Evolutionary conservation across 1,140 invertebrate genomes (phyloP).

Genomic region (Ptiloglossa arizonensis): DNA sequence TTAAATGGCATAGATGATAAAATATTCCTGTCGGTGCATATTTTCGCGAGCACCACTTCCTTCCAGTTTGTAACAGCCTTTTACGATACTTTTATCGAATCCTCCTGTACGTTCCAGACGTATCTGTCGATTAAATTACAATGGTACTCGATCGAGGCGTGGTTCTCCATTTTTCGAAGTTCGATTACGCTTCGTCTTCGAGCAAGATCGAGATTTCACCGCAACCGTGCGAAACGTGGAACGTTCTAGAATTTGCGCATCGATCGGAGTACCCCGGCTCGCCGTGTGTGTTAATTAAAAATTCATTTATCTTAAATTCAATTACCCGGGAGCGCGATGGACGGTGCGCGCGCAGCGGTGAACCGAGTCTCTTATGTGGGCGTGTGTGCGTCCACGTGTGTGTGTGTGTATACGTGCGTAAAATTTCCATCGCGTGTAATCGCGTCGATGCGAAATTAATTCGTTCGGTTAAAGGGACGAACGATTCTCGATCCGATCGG

Average conservation of each 20-base stretch:
- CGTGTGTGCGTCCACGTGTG: too few relatives aligned
- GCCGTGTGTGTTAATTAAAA: slow-evolving; percentile 36
- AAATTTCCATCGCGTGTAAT: too few relatives aligned
- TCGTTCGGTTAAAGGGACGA: not conserved
- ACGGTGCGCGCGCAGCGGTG: not conserved
- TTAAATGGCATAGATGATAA: too few relatives aligned
- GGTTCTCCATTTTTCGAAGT: not conserved
- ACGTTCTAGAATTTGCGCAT: slow-evolving; percentile 31
- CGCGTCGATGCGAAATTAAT: slow-evolving; percentile 27
- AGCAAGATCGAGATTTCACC: slow-evolving; percentile 1
- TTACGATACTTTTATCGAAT: too few relatives aligned
- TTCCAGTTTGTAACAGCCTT: too few relatives aligned
- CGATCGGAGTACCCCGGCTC: slow-evolving; percentile 16
- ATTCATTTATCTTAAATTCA: slow-evolving; percentile 44
- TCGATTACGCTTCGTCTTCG: not conserved
- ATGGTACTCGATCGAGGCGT: too few relatives aligned
- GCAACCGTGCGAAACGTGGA: not conserved
- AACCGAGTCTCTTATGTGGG: not conserved
- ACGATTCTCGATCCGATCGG: too few relatives aligned
- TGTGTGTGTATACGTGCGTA: too few relatives aligned
- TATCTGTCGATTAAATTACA: too few relatives aligned
- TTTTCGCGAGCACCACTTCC: too few relatives aligned
- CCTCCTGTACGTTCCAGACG: too few relatives aligned
- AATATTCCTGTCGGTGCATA: too few relatives aligned
- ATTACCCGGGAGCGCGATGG: not conserved